These are phyloP conservation scores for Psettodes erumei DNA, from an alignment of 2,113 vertebrate species.

Conservation along the genomic window DNA sequence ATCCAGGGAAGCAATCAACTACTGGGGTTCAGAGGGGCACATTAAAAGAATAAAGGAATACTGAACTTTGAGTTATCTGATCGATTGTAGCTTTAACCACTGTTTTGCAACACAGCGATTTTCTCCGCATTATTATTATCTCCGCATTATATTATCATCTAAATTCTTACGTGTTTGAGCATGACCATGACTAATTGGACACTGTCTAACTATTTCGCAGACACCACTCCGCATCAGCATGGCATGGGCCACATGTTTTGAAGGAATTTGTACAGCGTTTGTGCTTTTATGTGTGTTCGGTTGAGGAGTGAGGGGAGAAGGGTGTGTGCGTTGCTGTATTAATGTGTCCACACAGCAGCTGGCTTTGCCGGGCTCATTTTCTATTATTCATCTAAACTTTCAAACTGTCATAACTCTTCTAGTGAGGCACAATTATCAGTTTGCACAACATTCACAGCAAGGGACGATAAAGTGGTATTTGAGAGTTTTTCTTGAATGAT, in stretches of 20 bases:
- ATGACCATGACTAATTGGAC: conserved; percentile 69
- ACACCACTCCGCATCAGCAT: conserved; percentile 41
- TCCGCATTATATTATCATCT: too few species aligned
- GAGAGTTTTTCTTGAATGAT: neutral
- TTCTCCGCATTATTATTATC: conserved; percentile 12
- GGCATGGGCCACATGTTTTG: conserved; percentile 46
- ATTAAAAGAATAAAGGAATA: conserved; percentile 16
- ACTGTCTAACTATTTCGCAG: conserved; percentile 41
- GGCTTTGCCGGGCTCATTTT: neutral
- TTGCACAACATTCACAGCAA: neutral
- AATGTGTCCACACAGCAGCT: neutral
- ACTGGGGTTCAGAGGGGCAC: conserved; percentile 34
- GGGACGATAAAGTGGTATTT: conserved; percentile 24
- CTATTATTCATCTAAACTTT: neutral
- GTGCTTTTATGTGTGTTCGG: neutral
- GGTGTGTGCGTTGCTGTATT: neutral
- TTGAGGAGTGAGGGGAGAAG: neutral
- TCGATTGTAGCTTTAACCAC: conserved; percentile 30
- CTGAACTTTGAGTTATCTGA: conserved; percentile 8
- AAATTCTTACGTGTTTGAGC: conserved; percentile 7
- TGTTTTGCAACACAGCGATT: neutral
- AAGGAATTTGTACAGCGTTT: neutral
- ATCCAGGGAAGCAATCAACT: conserved; percentile 33
- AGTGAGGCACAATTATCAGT: neutral
- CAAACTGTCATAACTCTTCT: neutral